Base-by-base conservation (phyloP, 1,140 invertebrate genomes). In the Manduca sexta region DNA sequence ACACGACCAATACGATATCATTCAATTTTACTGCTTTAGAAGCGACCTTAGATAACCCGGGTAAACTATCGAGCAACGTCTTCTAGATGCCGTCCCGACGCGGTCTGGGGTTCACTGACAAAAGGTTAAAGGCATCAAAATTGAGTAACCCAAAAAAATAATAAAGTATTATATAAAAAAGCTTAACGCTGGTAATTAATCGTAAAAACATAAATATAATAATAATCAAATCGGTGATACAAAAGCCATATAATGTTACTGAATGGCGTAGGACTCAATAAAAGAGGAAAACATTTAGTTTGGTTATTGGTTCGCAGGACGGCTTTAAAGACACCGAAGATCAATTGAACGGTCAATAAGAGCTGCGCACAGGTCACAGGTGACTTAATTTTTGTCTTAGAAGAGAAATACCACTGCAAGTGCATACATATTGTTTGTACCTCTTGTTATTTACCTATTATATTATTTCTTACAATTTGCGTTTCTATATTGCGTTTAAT, bases 21-120 rank as follows among this genome's bases (percentile, higher is more conserved):
- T 82, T 84, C 73, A 84, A 84, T 79, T 77, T 81, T 80, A 82
- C 73, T 84, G 78, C 75, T 79, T 81, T 77, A 75, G 75, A 82
- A 72, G 65, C 69, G 81, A 82, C 81, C 78, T 56, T 26, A 54
- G 78, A 82, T 82, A 84, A 82, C 81, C 81, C 69, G 48, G 41
- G 59, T 60, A 64, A 78, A 80, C 70, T 80, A 80, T 75, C 75
- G 69, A 62, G 54, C 56, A 60, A 51, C 63, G 64, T 74, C 75
- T 78, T 72, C 68, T 72, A 75, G 78, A 73, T 72, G 69, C 51
- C 65, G 64, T 74, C 62, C 69, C 67, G 61, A 61, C 65, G 64
- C 60, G 54, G 61, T 56, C 43, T 60, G 46, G 51, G 64, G 56
- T 66, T 64, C 50, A 64, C 56, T 53, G 46, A 65, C 48, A 45